These are phyloP conservation scores for Chondrilla cf. caribensis DNA, from an alignment of 37 sponge, comb jelly and placozoan species.

Conservation along the genomic window DNA sequence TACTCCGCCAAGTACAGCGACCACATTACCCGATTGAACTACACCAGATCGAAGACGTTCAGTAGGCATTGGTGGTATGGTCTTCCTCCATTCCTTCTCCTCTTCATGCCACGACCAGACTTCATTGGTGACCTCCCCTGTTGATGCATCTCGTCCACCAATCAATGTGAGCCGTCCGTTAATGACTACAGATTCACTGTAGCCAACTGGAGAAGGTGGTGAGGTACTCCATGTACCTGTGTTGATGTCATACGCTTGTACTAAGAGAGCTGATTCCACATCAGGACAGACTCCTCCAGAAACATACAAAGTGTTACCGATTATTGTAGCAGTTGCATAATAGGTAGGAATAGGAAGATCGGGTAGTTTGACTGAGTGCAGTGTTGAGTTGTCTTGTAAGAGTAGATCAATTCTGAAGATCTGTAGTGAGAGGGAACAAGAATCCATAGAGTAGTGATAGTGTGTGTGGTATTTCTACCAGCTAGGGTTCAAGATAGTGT, in stretches of 20 bases:
- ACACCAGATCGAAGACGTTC: not conserved
- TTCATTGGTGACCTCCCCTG: not conserved
- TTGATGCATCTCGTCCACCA: not conserved
- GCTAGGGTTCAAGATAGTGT: too few species aligned
- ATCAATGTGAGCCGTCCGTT: not conserved
- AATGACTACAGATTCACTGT: not conserved
- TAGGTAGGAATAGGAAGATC: not conserved
- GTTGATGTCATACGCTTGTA: not conserved
- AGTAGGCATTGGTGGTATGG: not conserved
- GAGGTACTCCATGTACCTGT: not conserved
- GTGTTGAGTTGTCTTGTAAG: too few species aligned
- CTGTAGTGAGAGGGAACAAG: too few species aligned
- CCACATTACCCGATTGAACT: not conserved
- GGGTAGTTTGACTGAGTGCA: not conserved
- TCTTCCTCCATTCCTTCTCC: not conserved
- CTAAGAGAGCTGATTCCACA: not conserved
- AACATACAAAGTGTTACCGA: not conserved
- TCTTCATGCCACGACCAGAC: not conserved
- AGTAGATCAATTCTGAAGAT: too few species aligned
- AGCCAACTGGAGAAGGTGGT: not conserved
- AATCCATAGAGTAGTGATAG: too few species aligned
- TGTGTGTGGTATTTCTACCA: too few species aligned
- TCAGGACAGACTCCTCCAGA: not conserved
- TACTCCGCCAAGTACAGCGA: not conserved
- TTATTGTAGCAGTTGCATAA: not conserved